phyloP scores from a whole-genome alignment of 1,140 invertebrate species.

The Arion vulgaris region DNA sequence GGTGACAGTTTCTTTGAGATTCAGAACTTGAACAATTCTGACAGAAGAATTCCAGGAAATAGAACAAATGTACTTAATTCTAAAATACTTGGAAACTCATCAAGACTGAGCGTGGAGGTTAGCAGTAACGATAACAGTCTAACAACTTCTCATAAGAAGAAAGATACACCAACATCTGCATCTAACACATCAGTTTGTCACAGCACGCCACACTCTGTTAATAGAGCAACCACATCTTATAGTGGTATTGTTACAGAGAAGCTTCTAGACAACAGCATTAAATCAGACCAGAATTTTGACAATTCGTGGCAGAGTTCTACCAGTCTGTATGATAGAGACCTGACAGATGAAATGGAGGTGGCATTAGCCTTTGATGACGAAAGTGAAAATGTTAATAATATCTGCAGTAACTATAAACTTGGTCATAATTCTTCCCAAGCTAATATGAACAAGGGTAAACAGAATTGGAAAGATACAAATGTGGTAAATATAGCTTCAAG shows the following conservation, averaged over 20 bases:
- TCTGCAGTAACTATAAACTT: neutral
- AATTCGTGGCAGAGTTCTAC: neutral
- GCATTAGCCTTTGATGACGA: slow-evolving; percentile 10
- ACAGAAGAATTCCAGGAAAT: slow-evolving; percentile 56
- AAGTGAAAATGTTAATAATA: neutral
- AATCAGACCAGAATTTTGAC: neutral
- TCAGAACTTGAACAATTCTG: slow-evolving; percentile 51
- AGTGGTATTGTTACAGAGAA: neutral
- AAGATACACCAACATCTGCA: neutral
- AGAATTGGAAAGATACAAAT: neutral
- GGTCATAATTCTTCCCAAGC: neutral
- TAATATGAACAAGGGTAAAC: neutral
- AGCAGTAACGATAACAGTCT: neutral
- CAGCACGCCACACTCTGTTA: neutral
- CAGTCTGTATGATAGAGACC: slow-evolving; percentile 15
- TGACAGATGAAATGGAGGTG: slow-evolving; percentile 33
- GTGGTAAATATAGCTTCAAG: neutral
- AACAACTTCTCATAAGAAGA: neutral
- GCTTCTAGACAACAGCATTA: neutral
- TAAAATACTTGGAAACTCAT: neutral
- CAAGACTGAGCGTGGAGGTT: neutral
- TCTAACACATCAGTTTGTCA: too few species aligned
- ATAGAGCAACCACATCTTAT: neutral
- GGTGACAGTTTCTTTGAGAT: slow-evolving; percentile 69
- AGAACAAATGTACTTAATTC: neutral